Percentiles rank a stretch among this genome's conserved stretches.
phyloP scores from a whole-genome alignment of 64 coral and sea anemone genomes.

The Dendrophyllia cribrosa region DNA sequence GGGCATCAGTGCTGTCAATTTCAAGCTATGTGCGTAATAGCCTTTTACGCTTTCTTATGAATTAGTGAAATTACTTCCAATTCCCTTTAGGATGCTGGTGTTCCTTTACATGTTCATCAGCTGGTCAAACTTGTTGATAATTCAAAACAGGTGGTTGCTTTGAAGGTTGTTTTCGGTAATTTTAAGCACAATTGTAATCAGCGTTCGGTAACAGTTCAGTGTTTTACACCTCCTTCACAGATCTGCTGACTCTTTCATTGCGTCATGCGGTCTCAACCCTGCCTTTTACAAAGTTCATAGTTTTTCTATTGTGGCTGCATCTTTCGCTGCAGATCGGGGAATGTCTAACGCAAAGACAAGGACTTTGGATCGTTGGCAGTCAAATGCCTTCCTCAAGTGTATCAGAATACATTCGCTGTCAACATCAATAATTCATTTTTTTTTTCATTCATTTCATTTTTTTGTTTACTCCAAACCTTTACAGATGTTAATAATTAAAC shows the following conservation, averaged over 20 bases:
- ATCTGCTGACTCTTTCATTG: neutral
- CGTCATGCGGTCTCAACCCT: constrained; percentile 44
- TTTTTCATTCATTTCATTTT: too few relatives aligned
- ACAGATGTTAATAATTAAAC: too few relatives aligned
- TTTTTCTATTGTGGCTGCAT: constrained; percentile 52
- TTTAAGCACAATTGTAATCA: too few relatives aligned
- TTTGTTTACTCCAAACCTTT: too few relatives aligned
- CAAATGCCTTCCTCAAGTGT: constrained; percentile 3
- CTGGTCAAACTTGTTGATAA: neutral
- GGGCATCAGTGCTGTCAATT: constrained; percentile 33
- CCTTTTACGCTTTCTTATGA: constrained; percentile 55
- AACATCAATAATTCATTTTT: neutral
- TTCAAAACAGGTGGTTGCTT: neutral
- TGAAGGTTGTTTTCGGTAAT: too few relatives aligned
- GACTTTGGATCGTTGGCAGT: neutral
- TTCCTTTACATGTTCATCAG: neutral
- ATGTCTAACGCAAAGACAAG: neutral
- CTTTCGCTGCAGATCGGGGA: constrained; percentile 3
- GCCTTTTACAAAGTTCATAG: constrained; percentile 55
- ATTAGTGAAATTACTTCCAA: constrained; percentile 61
- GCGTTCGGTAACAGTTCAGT: too few relatives aligned
- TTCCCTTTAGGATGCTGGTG: neutral
- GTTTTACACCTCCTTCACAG: neutral
- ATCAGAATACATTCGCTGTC: neutral
- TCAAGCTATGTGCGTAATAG: neutral